These are phyloP conservation scores for Clarias magur DNA, from an alignment of 2,113 vertebrate species.

Conservation along the genomic window DNA sequence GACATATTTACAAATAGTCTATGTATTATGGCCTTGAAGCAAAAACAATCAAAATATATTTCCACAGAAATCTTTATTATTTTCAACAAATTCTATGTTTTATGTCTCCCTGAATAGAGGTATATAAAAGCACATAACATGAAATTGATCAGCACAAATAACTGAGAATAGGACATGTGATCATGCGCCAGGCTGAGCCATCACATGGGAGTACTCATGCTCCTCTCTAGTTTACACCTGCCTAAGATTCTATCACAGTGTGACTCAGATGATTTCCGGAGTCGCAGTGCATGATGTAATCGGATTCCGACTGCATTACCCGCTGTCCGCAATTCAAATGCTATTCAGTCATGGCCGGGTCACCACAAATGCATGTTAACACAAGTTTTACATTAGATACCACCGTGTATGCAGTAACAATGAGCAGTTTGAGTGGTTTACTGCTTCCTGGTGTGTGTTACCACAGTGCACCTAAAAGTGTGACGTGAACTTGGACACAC, in stretches of 20 bases:
- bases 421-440: neutral
- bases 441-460: too few relatives aligned
- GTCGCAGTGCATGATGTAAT: neutral
- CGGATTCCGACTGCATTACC: neutral
- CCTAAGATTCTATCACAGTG: neutral
- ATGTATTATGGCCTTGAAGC: neutral
- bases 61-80: neutral
- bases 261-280: neutral
- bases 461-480: neutral
- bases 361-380: neutral
- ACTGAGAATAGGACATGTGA: neutral
- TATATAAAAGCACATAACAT: neutral
- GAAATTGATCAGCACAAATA: neutral
- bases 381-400: too few relatives aligned
- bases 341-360: neutral
- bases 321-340: neutral
- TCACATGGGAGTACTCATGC: neutral
- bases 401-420: neutral
- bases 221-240: neutral
- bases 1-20: neutral
- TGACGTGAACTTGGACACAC: slow-evolving; percentile 52
- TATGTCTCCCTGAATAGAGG: neutral
- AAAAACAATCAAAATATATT: neutral
- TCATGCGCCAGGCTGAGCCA: neutral
- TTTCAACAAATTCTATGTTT: neutral